Base-by-base conservation (phyloP, 1,140 invertebrate species). In the Drosophila takahashii region DNA sequence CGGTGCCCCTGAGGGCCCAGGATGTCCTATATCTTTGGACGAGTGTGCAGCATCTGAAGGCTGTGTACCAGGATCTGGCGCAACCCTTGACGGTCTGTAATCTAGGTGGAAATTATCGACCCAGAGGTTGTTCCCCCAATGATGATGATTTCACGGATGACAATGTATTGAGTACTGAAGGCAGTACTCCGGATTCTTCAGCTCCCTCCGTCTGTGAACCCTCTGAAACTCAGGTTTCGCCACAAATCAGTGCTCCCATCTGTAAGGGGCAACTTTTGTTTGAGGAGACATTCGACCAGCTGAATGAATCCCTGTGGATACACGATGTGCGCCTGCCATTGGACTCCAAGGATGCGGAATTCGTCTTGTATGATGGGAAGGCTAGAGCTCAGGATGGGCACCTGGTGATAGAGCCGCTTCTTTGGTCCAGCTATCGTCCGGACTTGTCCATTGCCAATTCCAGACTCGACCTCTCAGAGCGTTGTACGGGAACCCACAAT, bases 191-290 rank as follows among this genome's bases (percentile, higher is more conserved):
- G 32, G 61, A 39, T 10, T 26, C 7, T 13, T 18, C 32, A 29
- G n/a, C 27, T 18, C 64, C 67, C 6, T 5, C 34, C 36, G 34
- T 57, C 2, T 71, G 42, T 37, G 29, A 48, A 16, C 44, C 44
- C 7, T 51, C 16, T 26, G 26, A n/a, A 4, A 10, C 53, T 2
- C 29, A 36, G 34, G 27, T 45, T n/a, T 41, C 51, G 4, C 44
- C 44, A 3, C 8, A 53, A 37, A 52, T 48, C 18, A 32, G 34
- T 3, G 44, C 2, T 7, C 56, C 74, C 4, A 27, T 78, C 15
- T 91, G 92, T 51, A 74, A 45, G 32, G 90, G 75, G 13, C 71
- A 90, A 41, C 61, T 90, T 3, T 50, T 91, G 47, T 92, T 90
- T 18, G 67, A 90, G 41, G 90, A 92, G 11, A 71, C 72, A 29